Conservation (phyloP, 2,888 invertebrate genomes). For the Pedicia rivosa region DNA sequence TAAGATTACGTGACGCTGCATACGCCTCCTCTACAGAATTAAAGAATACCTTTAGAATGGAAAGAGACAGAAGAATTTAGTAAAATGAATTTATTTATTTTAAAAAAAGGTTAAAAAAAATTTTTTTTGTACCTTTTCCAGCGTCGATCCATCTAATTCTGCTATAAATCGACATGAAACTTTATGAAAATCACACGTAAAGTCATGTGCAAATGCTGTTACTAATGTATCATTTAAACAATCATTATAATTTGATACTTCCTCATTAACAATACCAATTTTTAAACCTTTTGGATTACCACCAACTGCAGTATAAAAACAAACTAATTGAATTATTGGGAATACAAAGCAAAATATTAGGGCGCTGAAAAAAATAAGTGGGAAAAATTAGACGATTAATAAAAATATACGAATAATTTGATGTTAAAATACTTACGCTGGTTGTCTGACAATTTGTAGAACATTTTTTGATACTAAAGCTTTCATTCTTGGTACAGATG, state of each 20-base stretch:
- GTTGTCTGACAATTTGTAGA: conserved; percentile 51
- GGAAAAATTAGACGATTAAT: too few relatives aligned
- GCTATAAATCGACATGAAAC: conserved; percentile 46
- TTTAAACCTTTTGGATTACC: conserved; percentile 54
- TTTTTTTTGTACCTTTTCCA: conserved; percentile 28
- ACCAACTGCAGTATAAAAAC: conserved; percentile 70
- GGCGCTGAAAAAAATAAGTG: conserved; percentile 42
- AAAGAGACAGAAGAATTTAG: conserved; percentile 1
- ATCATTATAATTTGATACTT: conserved; percentile 36
- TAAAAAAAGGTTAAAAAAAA: background rate
- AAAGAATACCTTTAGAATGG: conserved; percentile 32
- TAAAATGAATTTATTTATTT: too few relatives aligned
- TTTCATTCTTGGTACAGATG: conserved; percentile 33
- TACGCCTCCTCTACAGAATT: conserved; percentile 36
- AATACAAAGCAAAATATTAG: conserved; percentile 66
- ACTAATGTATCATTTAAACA: conserved; percentile 26
- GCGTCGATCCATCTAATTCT: conserved; percentile 38
- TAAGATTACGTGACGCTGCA: conserved; percentile 35
- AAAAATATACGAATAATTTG: too few relatives aligned
- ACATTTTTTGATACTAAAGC: conserved; percentile 55
- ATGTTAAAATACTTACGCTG: conserved; percentile 49
- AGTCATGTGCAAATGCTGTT: conserved; percentile 25
- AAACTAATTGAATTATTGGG: conserved; percentile 61
- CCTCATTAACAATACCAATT: conserved; percentile 66
- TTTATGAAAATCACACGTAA: conserved; percentile 36